Percentiles rank a stretch among this genome's conserved stretches.
These are phyloP conservation scores for Euwallacea similis DNA, from an alignment of 1,140 invertebrate genomes.

Conservation along the genomic window DNA sequence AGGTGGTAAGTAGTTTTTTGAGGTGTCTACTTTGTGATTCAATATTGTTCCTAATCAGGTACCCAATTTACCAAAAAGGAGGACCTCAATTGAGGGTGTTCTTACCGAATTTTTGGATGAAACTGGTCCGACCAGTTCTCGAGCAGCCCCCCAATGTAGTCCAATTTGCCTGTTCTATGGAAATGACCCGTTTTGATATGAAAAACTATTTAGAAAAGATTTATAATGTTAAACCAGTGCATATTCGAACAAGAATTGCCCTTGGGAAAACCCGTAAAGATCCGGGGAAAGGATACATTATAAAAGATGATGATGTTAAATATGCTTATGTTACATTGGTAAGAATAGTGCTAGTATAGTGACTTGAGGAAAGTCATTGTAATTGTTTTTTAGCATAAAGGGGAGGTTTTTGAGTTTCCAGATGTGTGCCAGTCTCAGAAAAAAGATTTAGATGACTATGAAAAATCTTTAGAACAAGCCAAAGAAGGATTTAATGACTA, in stretches of 20 bases:
- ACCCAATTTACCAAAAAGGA: slow-evolving; percentile 73
- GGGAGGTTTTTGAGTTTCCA: slow-evolving; percentile 61
- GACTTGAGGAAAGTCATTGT: not conserved
- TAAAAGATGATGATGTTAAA: slow-evolving; percentile 85
- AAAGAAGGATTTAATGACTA: slow-evolving; percentile 57
- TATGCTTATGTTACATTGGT: slow-evolving; percentile 80
- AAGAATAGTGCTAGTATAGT: slow-evolving; percentile 49
- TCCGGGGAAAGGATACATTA: slow-evolving; percentile 61
- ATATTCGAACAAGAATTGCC: slow-evolving; percentile 72
- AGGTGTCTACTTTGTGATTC: slow-evolving; percentile 5
- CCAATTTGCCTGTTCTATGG: slow-evolving; percentile 81
- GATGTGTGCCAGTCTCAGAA: slow-evolving; percentile 56
- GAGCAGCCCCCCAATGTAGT: slow-evolving; percentile 75
- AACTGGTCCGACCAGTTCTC: slow-evolving; percentile 69
- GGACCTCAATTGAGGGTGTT: slow-evolving; percentile 88
- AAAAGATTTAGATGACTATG: slow-evolving; percentile 55
- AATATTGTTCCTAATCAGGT: slow-evolving; percentile 36
- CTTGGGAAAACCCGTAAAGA: slow-evolving; percentile 62
- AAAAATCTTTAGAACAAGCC: slow-evolving; percentile 56
- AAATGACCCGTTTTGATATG: slow-evolving; percentile 87
- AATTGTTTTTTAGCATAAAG: slow-evolving; percentile 55
- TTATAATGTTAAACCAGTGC: slow-evolving; percentile 73
- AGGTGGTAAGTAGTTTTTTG: slow-evolving; percentile 39
- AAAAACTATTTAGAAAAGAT: slow-evolving; percentile 95
- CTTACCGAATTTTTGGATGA: slow-evolving; percentile 94